Evolutionary conservation across 2,113 vertebrate genomes (phyloP).

Genomic region (Speoplatyrhinus poulsoni): DNA sequence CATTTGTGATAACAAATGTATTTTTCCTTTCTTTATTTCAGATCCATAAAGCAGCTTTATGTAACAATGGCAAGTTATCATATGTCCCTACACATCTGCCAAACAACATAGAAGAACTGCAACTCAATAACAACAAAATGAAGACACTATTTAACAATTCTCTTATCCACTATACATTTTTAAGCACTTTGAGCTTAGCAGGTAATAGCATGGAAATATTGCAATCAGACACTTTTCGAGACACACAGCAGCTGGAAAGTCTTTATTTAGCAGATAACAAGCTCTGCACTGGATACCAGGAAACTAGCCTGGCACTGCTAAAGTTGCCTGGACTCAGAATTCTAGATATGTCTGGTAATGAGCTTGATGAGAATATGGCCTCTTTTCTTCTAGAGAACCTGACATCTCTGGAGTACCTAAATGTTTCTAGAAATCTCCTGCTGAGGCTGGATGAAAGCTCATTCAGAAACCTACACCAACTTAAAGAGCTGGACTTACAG

Average conservation of each 20-base stretch:
- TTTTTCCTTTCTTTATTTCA: constrained; percentile 53
- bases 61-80: constrained; percentile 70
- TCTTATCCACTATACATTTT: constrained; percentile 73
- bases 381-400: constrained; percentile 79
- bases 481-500: constrained; percentile 87
- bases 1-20: neutral
- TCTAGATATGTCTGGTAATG: constrained; percentile 87
- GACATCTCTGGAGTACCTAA: constrained; percentile 84
- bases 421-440: constrained; percentile 84
- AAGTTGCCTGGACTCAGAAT: constrained; percentile 66
- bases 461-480: constrained; percentile 79
- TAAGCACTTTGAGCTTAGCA: constrained; percentile 80
- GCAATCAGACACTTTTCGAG: constrained; percentile 68
- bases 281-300: constrained; percentile 73
- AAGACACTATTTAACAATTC: constrained; percentile 74
- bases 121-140: constrained; percentile 85
- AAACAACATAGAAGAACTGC: constrained; percentile 69
- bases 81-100: constrained; percentile 76
- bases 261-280: constrained; percentile 84
- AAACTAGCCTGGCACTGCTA: constrained; percentile 78
- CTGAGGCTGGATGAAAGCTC: constrained; percentile 81
- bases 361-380: constrained; percentile 83
- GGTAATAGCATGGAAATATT: constrained; percentile 78
- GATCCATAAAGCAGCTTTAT: constrained; percentile 76
- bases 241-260: constrained; percentile 65